Evolutionary conservation across 2,797 vertebrate species (phyloP).

Genomic region (Gastrophryne carolinensis): DNA sequence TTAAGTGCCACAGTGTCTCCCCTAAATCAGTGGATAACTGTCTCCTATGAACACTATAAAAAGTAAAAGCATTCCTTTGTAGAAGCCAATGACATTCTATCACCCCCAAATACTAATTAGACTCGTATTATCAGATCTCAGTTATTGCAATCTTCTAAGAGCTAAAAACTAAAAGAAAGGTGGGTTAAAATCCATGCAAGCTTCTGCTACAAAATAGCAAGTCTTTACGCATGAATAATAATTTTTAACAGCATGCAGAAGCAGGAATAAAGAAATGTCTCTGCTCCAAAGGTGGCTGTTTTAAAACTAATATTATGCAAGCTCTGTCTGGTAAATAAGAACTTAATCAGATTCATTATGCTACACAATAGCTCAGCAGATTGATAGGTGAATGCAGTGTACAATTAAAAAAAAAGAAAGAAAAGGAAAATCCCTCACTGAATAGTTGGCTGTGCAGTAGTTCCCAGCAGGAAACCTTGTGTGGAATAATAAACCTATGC

Average conservation of each 20-base stretch:
- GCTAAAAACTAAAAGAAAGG: not conserved
- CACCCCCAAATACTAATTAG: not conserved
- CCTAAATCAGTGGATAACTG: not conserved
- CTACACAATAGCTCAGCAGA: slow-evolving; percentile 12
- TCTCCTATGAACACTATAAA: not conserved
- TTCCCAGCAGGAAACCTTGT: not conserved
- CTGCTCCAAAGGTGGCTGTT: slow-evolving; percentile 57
- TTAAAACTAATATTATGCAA: slow-evolving; percentile 73
- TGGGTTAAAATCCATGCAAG: slow-evolving; percentile 64
- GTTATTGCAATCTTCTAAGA: not conserved
- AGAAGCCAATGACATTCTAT: not conserved
- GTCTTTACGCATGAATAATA: not conserved
- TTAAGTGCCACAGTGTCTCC: too few species aligned
- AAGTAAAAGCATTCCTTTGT: not conserved
- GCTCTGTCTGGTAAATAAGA: slow-evolving; percentile 69
- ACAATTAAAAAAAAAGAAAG: not conserved
- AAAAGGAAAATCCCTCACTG: slow-evolving; percentile 7
- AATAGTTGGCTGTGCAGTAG: slow-evolving; percentile 1
- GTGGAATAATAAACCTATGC: not conserved
- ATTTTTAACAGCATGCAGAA: not conserved
- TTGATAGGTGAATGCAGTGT: slow-evolving; percentile 14
- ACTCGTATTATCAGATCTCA: not conserved
- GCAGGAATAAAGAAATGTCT: not conserved
- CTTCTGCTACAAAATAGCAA: not conserved
- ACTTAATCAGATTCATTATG: slow-evolving; percentile 12